Conservation (phyloP, 2,113 vertebrate species). For the Trematomus loennbergii region DNA sequence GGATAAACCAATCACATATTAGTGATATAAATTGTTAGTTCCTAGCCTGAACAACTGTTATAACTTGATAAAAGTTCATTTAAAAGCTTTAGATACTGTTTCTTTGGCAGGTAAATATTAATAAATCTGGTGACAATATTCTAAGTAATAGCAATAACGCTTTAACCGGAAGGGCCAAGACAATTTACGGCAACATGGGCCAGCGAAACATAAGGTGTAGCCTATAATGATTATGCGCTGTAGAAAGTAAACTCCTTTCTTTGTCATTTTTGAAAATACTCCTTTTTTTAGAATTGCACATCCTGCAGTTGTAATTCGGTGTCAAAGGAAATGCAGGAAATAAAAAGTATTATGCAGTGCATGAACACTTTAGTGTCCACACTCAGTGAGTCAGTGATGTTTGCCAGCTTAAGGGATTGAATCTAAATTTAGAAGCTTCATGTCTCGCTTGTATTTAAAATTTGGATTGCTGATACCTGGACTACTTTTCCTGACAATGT, state of each 20-base stretch:
- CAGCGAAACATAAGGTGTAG: too few relatives aligned
- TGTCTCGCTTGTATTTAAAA: constrained; percentile 73
- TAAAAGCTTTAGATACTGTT: too few relatives aligned
- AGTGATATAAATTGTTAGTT: too few relatives aligned
- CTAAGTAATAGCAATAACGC: too few relatives aligned
- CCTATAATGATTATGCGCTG: not conserved
- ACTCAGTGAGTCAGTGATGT: constrained; percentile 65
- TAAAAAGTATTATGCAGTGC: constrained; percentile 22
- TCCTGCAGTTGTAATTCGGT: not conserved
- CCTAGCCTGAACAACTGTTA: too few relatives aligned
- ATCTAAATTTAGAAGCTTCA: constrained; percentile 82
- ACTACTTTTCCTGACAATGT: constrained; percentile 79
- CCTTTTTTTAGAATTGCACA: not conserved
- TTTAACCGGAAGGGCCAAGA: too few relatives aligned
- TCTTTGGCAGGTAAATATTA: too few relatives aligned
- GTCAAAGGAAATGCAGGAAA: constrained; percentile 10
- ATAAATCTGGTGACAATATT: too few relatives aligned
- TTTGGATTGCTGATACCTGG: constrained; percentile 74
- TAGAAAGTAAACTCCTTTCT: not conserved
- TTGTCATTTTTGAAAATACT: not conserved
- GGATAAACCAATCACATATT: too few relatives aligned
- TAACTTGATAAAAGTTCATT: too few relatives aligned
- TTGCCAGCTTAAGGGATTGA: constrained; percentile 81
- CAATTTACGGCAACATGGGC: too few relatives aligned
- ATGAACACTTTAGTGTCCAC: constrained; percentile 49